Base-by-base conservation (phyloP, 1,140 invertebrate species). In the Drosophila hydei region DNA sequence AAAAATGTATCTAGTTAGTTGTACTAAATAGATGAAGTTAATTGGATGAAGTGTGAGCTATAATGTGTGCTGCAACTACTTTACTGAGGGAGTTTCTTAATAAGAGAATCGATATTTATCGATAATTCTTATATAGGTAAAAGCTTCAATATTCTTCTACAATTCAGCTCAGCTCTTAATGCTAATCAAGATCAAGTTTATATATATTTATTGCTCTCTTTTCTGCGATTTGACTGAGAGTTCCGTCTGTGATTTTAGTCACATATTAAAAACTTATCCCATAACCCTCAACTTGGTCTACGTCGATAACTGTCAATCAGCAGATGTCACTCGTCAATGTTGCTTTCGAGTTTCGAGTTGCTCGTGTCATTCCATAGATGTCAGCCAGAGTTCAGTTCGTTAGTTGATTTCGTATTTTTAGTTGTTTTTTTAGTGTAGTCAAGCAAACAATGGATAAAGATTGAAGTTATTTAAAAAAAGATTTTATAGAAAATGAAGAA, bases 271-370 rank as follows among this genome's bases (percentile, higher is more conserved):
- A 16, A 30, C 14, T 51, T 4, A 27, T 51, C 9, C 14, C 23
- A 30, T 51, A 51, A 30, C 25, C 48, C 61, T 56, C 14, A 36
- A 64, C 18, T 56, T 43, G 56, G 43, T 21, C 38, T 59, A 52
- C 61, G 55, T 72, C 45, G 70, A 73, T 52, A 73, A 68, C 69
- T 76, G 73, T 76, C 73, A 76, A 76, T 76, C 73, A 76, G 63
- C 38, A 43, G 33, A 73, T 76, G 73, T 76, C 73, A 71, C 62
- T 72, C 58, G 73, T 73, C 73, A 76, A 65, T 73, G 73, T 69
- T 73, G 73, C 71, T 64, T 73, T 76, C 72, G 67, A 63, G 73
- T 67, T 73, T 76, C 72, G 67, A 71, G 73, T 68, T 75, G 62
- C 59, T 67, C 55, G 73, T 72, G 69, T 72, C 73, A 72, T 67